These are phyloP conservation scores for Hippasteria phrygiana DNA, from an alignment of 53 echinoderm and acorn worm genomes.

Conservation along the genomic window DNA sequence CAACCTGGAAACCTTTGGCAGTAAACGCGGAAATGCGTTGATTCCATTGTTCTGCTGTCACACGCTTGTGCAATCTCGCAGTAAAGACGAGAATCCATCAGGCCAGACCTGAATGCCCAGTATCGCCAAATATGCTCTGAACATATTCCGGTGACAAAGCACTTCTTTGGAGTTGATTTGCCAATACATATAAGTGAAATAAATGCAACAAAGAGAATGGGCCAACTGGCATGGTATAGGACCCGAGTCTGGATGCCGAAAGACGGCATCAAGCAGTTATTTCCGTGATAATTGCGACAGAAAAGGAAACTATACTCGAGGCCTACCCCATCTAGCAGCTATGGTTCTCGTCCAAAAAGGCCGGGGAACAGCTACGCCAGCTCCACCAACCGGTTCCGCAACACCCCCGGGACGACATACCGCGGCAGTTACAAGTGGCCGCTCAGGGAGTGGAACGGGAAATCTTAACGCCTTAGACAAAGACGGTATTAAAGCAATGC, in stretches of 20 bases:
- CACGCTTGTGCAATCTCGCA: neutral
- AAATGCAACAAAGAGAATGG: neutral
- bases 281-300: neutral
- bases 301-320: neutral
- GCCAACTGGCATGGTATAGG: conserved; percentile 10
- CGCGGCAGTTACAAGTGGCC: neutral
- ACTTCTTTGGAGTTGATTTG: conserved; percentile 32
- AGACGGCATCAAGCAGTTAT: neutral
- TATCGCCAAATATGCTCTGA: conserved; percentile 1
- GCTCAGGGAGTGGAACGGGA: neutral
- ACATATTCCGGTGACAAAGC: conserved; percentile 8
- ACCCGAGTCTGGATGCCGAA: neutral
- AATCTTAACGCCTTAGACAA: neutral
- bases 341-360: neutral
- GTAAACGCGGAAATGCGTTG: too few relatives aligned
- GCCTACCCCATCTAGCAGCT: neutral
- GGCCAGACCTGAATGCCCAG: conserved; percentile 10
- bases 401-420: too few relatives aligned
- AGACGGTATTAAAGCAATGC: neutral
- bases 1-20: too few relatives aligned
- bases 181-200: conserved; percentile 37
- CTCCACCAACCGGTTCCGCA: too few relatives aligned
- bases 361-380: neutral
- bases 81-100: neutral
- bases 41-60: too few relatives aligned